Evolutionary conservation across 2,797 vertebrate genomes (phyloP), one percentile per base, ranked within the genome.

Genomic region (Fratercula arctica): DNA sequence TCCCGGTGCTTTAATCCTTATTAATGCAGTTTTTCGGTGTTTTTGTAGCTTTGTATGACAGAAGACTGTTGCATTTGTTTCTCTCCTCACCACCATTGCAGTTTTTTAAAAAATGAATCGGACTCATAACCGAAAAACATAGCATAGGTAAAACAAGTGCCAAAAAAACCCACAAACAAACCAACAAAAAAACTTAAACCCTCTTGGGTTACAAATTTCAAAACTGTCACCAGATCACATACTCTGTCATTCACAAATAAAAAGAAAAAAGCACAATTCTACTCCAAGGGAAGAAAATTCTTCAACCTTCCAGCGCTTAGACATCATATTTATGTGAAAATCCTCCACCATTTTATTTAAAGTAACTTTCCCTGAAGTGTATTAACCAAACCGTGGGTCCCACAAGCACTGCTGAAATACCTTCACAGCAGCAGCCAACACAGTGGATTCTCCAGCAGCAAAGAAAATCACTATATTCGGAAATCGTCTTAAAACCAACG

Each of bases 401-500:
- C 25, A 29, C 51, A 48, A 76, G 67, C 73, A 28, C 31, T 70
- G 46, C 56, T 66, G 59, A 60, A 80, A 80, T 24, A 75, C 66
- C 73, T 79, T 6, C 64, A 46, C 20, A 73, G 84, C 73, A 77
- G 60, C 81, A 82, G 86, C 84, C 43, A 69, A 20, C 43, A 31
- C 3, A 37, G 24, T 2, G 29, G 48, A 33, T 41, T 67, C 74
- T 87, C 53, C 63, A 67, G 48, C 57, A 87, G 86, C 70, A 85
- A 73, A 89, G 87, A 81, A 93, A 77, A 93, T 50, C 68, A 51
- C 78, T 46, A 2, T 46, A 73, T 61, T 75, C 68, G 61, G 69
- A 95, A 94, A 96, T 89, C 92, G 90, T 77, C 78, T 92, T 97
- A 89, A 87, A 95, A 61, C 46, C 69, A 78, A 26, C 0, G 14